Evolutionary conservation across 2,797 vertebrate genomes (phyloP), one percentile per base, ranked within the genome.

Genomic region (Oryzias sinensis): DNA sequence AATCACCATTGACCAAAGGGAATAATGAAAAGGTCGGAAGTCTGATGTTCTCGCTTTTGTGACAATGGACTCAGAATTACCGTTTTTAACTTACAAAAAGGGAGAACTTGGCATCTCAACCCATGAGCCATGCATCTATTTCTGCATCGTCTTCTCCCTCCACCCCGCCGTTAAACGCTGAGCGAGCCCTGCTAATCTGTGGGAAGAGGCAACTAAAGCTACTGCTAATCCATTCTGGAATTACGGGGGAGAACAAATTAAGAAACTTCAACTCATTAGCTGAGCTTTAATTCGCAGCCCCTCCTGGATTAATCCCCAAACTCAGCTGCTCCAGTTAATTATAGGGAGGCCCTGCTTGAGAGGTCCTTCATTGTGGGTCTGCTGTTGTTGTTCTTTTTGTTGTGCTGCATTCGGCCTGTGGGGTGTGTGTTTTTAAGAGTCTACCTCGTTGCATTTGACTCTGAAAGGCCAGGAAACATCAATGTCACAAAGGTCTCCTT

Each of bases 221-320:
- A 82, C 74, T 77, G 83, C 90, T 92, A 93, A 93, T 93, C 91
- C 92, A 87, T 90, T 87, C 88, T 85, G 84, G 88, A 91, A 92
- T 92, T 92, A 92, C 70, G 81, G 86, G 79, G 88, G 87, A 89
- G 90, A 91, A 91, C 90, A 92, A 90, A 92, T 92, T 93, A 93
- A 90, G 90, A 86, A 91, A 89, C 90, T 91, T 92, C 89, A 89
- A 91, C 88, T 93, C 92, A 92, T 93, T 92, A 93, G 90, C 83
- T 65, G 80, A 88, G 87, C 82, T 90, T 92, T 91, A 92, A 91
- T 91, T 90, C 84, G 76, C 85, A 75, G 80, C 87, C 90, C 88
- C 88, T 90, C 89, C 87, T 85, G 85, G 82, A 88, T 82, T 92
- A 92, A 92, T 92, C 90, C 89, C 85, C 83, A 84, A 89, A 90